Evolutionary conservation across 2,113 vertebrate species (phyloP).

Genomic region (Uria aalge): DNA sequence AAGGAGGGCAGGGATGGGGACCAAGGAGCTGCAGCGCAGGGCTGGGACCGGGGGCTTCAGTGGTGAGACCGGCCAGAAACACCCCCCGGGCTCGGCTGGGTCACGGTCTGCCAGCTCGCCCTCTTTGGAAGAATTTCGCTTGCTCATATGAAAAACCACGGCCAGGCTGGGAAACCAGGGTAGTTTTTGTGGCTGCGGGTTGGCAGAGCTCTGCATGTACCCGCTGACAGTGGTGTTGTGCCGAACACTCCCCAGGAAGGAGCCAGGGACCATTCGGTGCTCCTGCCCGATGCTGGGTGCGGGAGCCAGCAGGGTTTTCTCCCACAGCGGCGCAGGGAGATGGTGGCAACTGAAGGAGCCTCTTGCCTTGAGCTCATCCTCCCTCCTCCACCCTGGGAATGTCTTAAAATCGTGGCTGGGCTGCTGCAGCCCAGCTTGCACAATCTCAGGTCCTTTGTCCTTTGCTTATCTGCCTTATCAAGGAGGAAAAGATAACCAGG

Average conservation of each 20-base stretch:
- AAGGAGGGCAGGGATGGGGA: accelerated
- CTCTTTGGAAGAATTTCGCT: neutral
- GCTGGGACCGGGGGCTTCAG: accelerated
- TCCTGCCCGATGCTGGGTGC: neutral
- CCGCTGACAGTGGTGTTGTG: accelerated
- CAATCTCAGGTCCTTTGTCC: conserved; percentile 45
- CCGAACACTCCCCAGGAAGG: accelerated
- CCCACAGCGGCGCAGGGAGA: accelerated
- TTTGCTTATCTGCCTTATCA: conserved; percentile 59
- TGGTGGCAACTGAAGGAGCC: neutral
- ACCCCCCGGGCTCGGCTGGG: accelerated
- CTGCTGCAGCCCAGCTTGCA: conserved; percentile 1
- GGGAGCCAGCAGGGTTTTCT: neutral
- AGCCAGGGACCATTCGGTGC: accelerated
- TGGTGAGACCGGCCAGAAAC: neutral
- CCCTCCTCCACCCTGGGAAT: neutral
- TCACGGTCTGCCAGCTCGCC: neutral
- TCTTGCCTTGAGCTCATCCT: neutral
- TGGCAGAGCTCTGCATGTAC: neutral
- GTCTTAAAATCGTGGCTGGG: neutral
- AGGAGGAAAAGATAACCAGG: conserved; percentile 48
- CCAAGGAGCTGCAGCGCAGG: neutral
- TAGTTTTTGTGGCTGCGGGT: neutral
- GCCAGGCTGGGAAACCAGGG: accelerated
- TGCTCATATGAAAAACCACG: neutral